A percentile compares a stretch with the other conserved stretches of the same genome.
Evolutionary conservation across 2,113 vertebrate genomes (phyloP).

Genomic region (Saguinus imperator): DNA sequence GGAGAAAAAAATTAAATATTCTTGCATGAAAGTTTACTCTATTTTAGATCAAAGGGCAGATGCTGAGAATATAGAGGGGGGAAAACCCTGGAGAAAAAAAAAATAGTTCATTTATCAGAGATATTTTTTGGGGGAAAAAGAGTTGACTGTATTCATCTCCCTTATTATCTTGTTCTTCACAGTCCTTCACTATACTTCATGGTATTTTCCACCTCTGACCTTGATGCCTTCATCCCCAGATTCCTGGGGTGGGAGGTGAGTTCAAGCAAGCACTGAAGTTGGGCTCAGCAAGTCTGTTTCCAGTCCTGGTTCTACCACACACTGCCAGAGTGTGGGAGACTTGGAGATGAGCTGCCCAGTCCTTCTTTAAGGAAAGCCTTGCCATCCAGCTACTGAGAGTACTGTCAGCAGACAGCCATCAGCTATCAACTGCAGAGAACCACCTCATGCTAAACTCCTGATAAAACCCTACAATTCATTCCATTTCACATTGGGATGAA

Average conservation of each 20-base stretch:
- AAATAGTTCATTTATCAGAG: background rate
- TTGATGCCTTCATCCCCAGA: background rate
- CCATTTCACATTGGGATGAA: background rate
- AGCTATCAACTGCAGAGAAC: background rate
- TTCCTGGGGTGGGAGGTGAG: background rate
- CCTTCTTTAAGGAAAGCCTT: background rate
- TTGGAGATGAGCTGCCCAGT: background rate
- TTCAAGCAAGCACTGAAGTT: background rate
- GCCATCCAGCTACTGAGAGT: background rate
- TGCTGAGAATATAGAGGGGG: background rate
- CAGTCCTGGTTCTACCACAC: background rate
- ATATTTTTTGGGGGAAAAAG: background rate
- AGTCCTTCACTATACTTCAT: background rate
- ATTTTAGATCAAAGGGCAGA: slow-evolving; percentile 46
- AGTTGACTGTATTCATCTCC: background rate
- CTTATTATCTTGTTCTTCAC: background rate
- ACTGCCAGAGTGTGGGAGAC: background rate
- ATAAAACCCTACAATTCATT: background rate
- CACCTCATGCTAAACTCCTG: background rate
- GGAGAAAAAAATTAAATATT: slow-evolving; percentile 28
- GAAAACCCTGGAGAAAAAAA: background rate
- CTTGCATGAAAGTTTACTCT: slow-evolving; percentile 48
- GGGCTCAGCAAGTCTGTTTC: background rate
- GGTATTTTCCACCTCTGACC: background rate
- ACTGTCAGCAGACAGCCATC: background rate